Base-by-base conservation (phyloP, 2,888 invertebrate genomes). In the Hyposoter didymator region DNA sequence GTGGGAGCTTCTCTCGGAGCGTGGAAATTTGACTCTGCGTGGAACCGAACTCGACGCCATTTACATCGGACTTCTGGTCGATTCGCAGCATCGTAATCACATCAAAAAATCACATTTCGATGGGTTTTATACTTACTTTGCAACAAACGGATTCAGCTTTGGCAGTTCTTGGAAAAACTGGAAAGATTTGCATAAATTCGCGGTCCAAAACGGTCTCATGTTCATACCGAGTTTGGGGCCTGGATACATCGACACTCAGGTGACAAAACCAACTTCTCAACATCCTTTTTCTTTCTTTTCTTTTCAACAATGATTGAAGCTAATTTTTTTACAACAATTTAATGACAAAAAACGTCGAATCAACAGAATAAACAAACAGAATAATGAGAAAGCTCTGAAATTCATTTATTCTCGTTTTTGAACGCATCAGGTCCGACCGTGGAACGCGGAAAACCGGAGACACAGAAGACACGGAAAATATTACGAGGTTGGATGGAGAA, bases 221-320 rank as follows among this genome's bases (percentile, higher is more conserved):
- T 97, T 97, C 91, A 95, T 96, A 80, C 96, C 96, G 14, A 96
- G 96, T 22, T 95, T 97, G 10, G 96, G 96, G 0, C 96, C 96
- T 1, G 97, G 97, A 28, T 97, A 96, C 92, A 95, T 96, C 7
- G 96, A 97, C 89, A 95, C 96, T 0, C 95, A 95, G 90, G 95
- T 95, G 88, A 22, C 7, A 0, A 14, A 73, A 76, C 12, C 78
- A 39, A n/a, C 0, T 22, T 7, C 8, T 49, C 19, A 8, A 17
- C 64, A n/a, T n/a, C 67, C 67, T 62, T 80, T 55, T 5, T 5
- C 6, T 59, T 22, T 22, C 6, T 12, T 22, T n/a, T 10, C 39
- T 28, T 35, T 66, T 22, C 10, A 35, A 4, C 35, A 35, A 35
- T 4, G 4, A 1, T 4, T 35, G 2, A 35, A 35, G 0, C 5